Evolutionary conservation across 2,113 vertebrate species (phyloP).

Genomic region (Hassar affinis): DNA sequence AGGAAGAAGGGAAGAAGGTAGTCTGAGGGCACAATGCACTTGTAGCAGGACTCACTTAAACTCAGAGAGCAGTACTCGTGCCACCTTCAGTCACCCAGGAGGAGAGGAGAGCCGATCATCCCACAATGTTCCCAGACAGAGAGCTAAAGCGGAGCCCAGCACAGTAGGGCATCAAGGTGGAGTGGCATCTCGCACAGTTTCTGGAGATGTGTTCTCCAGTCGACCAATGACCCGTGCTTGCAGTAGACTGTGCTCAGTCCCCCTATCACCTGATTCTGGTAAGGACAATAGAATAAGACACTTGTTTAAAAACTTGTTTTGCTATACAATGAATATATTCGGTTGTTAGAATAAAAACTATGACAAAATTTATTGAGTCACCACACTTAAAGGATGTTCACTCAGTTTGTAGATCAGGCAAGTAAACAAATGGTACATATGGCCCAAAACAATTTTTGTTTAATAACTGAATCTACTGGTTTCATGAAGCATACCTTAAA

Average conservation of each 20-base stretch:
- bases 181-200: constrained; percentile 59
- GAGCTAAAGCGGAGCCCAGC: constrained; percentile 13
- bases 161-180: constrained; percentile 61
- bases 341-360: too few relatives aligned
- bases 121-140: constrained; percentile 8
- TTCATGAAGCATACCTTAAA: too few relatives aligned
- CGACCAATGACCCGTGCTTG: constrained; percentile 90
- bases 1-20: constrained; percentile 38
- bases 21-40: constrained; percentile 48
- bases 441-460: too few relatives aligned
- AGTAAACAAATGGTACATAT: too few relatives aligned
- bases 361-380: too few relatives aligned
- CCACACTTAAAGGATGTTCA: too few relatives aligned
- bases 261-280: constrained; percentile 88
- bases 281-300: constrained; percentile 48
- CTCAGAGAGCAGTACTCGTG: constrained; percentile 33
- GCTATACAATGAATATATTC: too few relatives aligned
- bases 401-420: too few relatives aligned
- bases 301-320: too few relatives aligned
- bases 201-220: constrained; percentile 77
- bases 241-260: constrained; percentile 84
- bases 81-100: constrained; percentile 17
- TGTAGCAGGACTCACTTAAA: constrained; percentile 39
- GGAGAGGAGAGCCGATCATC: constrained; percentile 9
- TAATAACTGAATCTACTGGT: too few relatives aligned